Evolutionary conservation across 2,113 vertebrate species (phyloP), one percentile per base, ranked within the genome.

Genomic region (Oreocharis arfaki): DNA sequence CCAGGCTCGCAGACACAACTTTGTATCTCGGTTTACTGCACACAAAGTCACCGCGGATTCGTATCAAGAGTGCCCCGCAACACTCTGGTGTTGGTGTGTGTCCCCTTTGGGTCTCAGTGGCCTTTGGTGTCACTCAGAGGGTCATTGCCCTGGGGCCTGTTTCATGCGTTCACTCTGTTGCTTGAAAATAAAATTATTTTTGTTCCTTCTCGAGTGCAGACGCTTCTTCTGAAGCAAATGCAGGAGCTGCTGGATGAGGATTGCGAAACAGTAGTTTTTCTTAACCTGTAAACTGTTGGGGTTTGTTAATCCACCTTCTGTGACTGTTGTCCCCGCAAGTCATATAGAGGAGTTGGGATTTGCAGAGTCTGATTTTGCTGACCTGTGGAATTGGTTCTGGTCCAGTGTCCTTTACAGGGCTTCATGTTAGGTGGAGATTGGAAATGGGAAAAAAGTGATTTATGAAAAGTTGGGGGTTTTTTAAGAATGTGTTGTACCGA

Each of bases 41-140:
- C 16, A 14, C 27, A 73, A 39, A 69, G 23, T 53, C 7, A 13
- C 15, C 12, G 2, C 27, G 50, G 70, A 0, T 50, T 79, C 17
- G 3, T 41, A 3, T 28, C 10, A 0, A 0, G 63, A 9, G 26
- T 3, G 5, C 15, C 13, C 69, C 2, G 49, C n/a, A 3, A 4
- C 16, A 3, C 21, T 11, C 9, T 20, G 10, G 3, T 5, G 53
- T 19, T 37, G 79, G 21, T 4, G 74, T 10, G 49, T 61, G 52
- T 47, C 76, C 44, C 41, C 50, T 76, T 55, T 35, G 89, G 80
- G 69, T 16, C 46, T 53, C 17, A 1, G 46, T 3, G 70, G 47
- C 13, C 49, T 79, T 56, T 26, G 93, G 10, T 83, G 70, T 59
- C 22, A 0, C 47, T 22, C 33, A 1, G 26, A 16, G 88, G 69